Conservation (phyloP, 2,888 invertebrate species). For the Thera britannica region DNA sequence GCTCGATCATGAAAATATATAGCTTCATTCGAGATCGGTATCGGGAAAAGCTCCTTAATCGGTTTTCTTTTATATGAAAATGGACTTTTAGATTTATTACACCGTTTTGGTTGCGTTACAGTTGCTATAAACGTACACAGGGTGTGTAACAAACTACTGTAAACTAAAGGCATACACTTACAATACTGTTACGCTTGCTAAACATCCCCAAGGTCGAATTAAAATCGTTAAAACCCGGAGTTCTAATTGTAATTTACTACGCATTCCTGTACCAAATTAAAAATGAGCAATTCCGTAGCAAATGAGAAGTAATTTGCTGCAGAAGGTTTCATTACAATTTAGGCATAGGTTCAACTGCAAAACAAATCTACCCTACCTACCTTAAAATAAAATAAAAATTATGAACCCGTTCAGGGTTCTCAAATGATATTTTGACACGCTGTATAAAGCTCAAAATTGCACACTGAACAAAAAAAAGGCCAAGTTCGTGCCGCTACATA, state of each 20-base stretch:
- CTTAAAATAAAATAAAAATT: too few relatives aligned
- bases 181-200: background rate
- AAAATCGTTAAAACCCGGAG: background rate
- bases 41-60: constrained; percentile 82
- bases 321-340: too few relatives aligned
- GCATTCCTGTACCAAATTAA: too few relatives aligned
- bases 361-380: background rate
- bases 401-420: too few relatives aligned
- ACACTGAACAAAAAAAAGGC: constrained; percentile 73
- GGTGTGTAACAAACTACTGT: background rate
- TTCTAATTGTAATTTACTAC: background rate
- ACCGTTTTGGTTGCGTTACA: constrained; percentile 76
- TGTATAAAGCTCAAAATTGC: constrained; percentile 76
- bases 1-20: constrained; percentile 84
- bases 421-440: constrained; percentile 43
- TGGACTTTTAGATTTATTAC: constrained; percentile 82
- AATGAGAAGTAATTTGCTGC: too few relatives aligned
- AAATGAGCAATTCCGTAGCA: too few relatives aligned
- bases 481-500: constrained; percentile 71
- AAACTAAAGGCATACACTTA: background rate
- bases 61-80: constrained; percentile 84
- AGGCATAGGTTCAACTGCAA: background rate
- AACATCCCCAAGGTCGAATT: background rate
- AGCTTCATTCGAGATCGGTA: constrained; percentile 82
- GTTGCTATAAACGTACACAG: constrained; percentile 61